Evolutionary conservation across 2,797 vertebrate genomes (phyloP).

Genomic region (Paramormyrops hopkinsi): DNA sequence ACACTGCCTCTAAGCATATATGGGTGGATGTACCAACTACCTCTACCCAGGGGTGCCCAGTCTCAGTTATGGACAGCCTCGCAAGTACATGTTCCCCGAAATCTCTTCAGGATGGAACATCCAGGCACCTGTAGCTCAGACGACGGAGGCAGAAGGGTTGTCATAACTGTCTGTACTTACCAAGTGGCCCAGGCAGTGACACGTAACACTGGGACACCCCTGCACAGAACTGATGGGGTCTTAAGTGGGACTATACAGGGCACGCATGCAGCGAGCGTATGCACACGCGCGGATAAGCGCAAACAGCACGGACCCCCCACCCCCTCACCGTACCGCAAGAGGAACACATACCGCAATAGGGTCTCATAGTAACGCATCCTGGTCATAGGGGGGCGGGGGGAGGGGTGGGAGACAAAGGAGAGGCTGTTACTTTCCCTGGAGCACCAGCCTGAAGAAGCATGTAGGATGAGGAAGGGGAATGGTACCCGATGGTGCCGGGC

Average conservation of each 20-base stretch:
- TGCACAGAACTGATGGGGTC: neutral
- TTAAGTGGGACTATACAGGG: constrained; percentile 6
- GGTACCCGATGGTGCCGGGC: neutral
- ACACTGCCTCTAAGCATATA: neutral
- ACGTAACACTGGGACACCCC: neutral
- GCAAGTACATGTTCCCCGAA: neutral
- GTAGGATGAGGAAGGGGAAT: neutral
- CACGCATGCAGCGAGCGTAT: neutral
- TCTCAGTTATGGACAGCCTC: constrained; percentile 17
- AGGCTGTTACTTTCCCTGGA: constrained; percentile 6
- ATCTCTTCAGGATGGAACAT: neutral
- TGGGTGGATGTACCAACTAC: neutral
- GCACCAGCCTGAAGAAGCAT: neutral
- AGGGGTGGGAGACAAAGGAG: constrained; percentile 41
- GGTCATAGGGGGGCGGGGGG: constrained; percentile 41
- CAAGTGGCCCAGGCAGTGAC: neutral
- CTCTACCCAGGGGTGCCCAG: constrained; percentile 9
- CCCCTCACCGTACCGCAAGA: constrained; percentile 25
- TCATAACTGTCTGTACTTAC: constrained; percentile 6
- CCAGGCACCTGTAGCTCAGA: neutral
- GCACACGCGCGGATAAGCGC: constrained; percentile 3
- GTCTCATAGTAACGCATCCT: constrained; percentile 72
- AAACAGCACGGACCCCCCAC: constrained; percentile 13
- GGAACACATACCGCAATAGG: constrained; percentile 70
- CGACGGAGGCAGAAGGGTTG: neutral